phyloP scores from a whole-genome alignment of 2,113 vertebrate genomes.

The Leiothrix lutea region DNA sequence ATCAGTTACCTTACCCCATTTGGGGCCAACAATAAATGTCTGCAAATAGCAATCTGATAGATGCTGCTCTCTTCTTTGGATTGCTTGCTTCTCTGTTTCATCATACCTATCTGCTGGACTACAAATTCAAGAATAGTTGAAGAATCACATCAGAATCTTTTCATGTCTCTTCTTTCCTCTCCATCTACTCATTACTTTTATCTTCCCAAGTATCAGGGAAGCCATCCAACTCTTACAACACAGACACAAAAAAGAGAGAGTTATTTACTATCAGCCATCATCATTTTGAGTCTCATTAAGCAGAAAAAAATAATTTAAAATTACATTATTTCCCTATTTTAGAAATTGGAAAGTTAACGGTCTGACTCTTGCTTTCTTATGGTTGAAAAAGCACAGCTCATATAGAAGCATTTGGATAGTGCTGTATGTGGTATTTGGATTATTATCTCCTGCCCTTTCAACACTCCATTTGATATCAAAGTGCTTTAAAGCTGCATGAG shows the following conservation, averaged over 20 bases:
- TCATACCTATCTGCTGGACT: background rate
- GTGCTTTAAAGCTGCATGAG: conserved; percentile 5
- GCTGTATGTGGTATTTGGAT: background rate
- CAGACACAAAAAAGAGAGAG: background rate
- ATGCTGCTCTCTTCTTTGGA: background rate
- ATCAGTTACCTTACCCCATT: background rate
- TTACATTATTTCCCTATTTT: background rate
- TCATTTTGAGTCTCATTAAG: background rate
- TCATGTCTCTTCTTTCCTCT: background rate
- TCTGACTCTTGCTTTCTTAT: background rate
- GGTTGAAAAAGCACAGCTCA: background rate
- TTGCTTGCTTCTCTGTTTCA: background rate
- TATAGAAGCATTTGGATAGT: background rate
- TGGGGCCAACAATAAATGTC: background rate
- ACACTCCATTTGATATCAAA: background rate
- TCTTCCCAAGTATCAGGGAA: background rate
- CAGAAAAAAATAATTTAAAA: background rate
- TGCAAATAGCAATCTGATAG: background rate
- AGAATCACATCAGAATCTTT: background rate
- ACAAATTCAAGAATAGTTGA: background rate
- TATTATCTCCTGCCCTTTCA: conserved; percentile 39
- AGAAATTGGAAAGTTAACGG: background rate
- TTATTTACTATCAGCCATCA: background rate
- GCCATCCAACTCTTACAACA: background rate
- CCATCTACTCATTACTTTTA: background rate